Evolutionary conservation across 37 sponge, comb jelly and placozoan species (phyloP).

Genomic region (Hormiphora californensis): DNA sequence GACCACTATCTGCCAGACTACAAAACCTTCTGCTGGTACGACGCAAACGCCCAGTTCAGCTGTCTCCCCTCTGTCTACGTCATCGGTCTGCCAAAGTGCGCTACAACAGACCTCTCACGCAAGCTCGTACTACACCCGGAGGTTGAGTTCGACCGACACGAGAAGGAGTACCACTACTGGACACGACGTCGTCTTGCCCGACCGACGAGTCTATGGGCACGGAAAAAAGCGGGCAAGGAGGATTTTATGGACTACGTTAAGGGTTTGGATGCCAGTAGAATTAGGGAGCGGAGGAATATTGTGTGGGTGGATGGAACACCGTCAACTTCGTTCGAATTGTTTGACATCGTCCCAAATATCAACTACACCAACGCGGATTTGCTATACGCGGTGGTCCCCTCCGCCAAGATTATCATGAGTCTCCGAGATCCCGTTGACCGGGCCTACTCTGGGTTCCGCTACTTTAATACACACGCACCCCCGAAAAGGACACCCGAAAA

Average conservation of each 20-base stretch:
- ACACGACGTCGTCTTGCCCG: not conserved
- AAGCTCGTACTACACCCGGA: conserved; percentile 25
- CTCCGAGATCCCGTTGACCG: conserved; percentile 59
- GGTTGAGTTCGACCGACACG: not conserved
- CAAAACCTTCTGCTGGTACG: conserved; percentile 34
- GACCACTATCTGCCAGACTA: conserved; percentile 19
- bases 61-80: conserved; percentile 23
- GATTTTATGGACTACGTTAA: not conserved
- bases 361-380: conserved; percentile 11
- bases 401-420: conserved; percentile 58
- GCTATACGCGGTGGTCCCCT: conserved; percentile 52
- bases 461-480: no score
- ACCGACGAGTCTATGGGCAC: not conserved
- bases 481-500: no score
- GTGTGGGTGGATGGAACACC: conserved; percentile 37
- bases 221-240: not conserved
- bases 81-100: conserved; percentile 16
- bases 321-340: no score
- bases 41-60: not conserved
- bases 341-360: no score
- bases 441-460: conserved; percentile 61
- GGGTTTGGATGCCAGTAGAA: not conserved
- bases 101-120: not conserved
- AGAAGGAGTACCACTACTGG: conserved; percentile 4
- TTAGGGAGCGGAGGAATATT: not conserved